Base-by-base conservation (phyloP, 2,113 vertebrate species). In the Callaeas wilsoni region DNA sequence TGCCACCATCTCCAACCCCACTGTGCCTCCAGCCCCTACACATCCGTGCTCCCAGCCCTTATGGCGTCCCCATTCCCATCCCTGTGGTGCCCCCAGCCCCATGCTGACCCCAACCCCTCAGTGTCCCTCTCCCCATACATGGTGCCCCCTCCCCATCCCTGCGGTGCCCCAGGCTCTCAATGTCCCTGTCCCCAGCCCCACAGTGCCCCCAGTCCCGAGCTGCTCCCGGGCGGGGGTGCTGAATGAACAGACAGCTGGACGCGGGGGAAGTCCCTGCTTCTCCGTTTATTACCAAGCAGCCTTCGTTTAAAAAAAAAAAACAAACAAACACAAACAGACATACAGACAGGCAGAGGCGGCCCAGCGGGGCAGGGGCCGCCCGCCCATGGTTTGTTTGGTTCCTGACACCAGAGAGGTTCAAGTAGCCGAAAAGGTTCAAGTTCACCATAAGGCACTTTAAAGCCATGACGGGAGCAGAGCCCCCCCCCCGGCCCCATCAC, bases 341-440 rank as follows among this genome's bases (percentile, higher is more conserved):
- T 74, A 93, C 65, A 82, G 86, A 91, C 70, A 74, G 76, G 93
- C 92, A 82, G 75, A 89, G 80, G 80, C 44, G 18, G 39, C 75
- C 49, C 20, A 12, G 70, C 16, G 35, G 70, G 69, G 84, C 12
- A 3, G 42, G 47, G 25, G 39, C 67, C 46, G 5, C 79, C 74
- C 14, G 53, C 94, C 82, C n/a, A 13, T 46, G 37, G 37, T 83
- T 92, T 53, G 10, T 88, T 96, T 85, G 92, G 87, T 90, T 84
- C 93, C 89, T 82, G 87, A 94, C 84, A 95, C 85, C 85, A 95
- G 78, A 93, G 62, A 92, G 92, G 91, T 97, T 97, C 96, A 97
- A 97, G 97, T 97, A 96, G 97, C 94, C 81, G 84, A 94, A 95
- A 89, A 90, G 57, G 74, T 94, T 97, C 94, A 97, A 97, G 96